Conservation (phyloP, 1,140 invertebrate species). For the Sinella curviseta region DNA sequence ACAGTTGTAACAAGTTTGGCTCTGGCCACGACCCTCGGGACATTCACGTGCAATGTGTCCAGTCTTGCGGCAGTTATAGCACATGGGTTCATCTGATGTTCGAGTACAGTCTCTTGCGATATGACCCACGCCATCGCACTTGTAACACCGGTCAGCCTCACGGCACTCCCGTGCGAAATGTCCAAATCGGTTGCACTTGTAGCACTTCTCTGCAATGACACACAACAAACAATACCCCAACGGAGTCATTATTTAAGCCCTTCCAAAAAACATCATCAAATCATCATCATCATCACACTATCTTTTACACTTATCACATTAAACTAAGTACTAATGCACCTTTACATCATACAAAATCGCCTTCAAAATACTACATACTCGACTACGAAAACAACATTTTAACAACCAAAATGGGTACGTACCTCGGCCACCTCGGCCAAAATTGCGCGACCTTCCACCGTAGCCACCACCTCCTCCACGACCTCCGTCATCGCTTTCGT, state of each 20-base stretch:
- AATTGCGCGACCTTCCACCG: constrained; percentile 35
- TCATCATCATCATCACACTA: neutral
- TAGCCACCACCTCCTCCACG: constrained; percentile 34
- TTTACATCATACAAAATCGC: too few relatives aligned
- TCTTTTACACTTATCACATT: too few relatives aligned
- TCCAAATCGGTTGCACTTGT: constrained; percentile 60
- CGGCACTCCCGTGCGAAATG: constrained; percentile 61
- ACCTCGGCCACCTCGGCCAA: neutral
- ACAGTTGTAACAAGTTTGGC: constrained; percentile 77
- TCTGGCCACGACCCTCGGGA: constrained; percentile 56
- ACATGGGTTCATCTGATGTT: constrained; percentile 60
- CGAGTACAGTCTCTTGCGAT: constrained; percentile 86
- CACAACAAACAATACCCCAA: neutral
- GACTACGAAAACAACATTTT: too few relatives aligned
- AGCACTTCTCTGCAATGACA: constrained; percentile 54
- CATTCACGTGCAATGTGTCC: constrained; percentile 88
- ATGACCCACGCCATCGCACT: constrained; percentile 87
- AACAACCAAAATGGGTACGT: too few relatives aligned
- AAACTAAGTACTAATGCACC: too few relatives aligned
- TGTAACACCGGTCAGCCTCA: constrained; percentile 71
- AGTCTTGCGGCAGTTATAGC: constrained; percentile 85
- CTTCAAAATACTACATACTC: too few relatives aligned
- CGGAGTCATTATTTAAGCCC: neutral
- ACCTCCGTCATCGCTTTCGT: constrained; percentile 36
- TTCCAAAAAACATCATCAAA: neutral